These are phyloP conservation scores for Rhabdomys dilectus DNA, from an alignment of 2,113 vertebrate species.

Conservation along the genomic window DNA sequence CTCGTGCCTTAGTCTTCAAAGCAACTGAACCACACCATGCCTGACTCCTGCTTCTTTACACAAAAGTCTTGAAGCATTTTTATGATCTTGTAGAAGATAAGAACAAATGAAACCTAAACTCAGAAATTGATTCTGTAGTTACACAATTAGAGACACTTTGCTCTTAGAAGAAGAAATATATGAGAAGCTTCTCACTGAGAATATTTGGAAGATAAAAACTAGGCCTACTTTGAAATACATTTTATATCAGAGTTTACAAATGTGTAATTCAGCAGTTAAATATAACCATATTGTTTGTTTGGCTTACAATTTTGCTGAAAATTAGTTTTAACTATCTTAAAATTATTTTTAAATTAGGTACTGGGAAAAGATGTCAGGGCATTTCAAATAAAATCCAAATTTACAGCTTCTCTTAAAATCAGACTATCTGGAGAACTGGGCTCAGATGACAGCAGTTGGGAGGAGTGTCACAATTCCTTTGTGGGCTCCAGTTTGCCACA, in stretches of 20 bases:
- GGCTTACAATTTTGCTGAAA: neutral
- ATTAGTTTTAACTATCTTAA: neutral
- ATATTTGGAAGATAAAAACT: neutral
- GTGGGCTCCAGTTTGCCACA: neutral
- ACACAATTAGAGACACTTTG: neutral
- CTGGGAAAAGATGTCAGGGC: neutral
- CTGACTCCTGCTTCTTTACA: neutral
- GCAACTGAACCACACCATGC: neutral
- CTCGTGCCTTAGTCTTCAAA: neutral
- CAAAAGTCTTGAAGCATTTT: neutral
- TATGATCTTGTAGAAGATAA: neutral
- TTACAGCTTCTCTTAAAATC: slow-evolving; percentile 19
- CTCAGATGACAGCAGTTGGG: neutral
- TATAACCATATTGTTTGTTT: slow-evolving; percentile 8
- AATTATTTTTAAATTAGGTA: slow-evolving; percentile 19
- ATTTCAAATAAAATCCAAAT: slow-evolving; percentile 29
- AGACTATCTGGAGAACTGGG: neutral
- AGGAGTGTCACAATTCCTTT: fast-evolving
- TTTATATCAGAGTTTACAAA: neutral
- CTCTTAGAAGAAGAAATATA: neutral
- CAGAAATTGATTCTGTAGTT: neutral
- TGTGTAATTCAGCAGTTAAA: neutral
- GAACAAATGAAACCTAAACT: neutral
- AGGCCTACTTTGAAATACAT: neutral
- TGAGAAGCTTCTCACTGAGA: neutral